phyloP scores from a whole-genome alignment of 2,888 invertebrate genomes.

The Beris chalybata region DNA sequence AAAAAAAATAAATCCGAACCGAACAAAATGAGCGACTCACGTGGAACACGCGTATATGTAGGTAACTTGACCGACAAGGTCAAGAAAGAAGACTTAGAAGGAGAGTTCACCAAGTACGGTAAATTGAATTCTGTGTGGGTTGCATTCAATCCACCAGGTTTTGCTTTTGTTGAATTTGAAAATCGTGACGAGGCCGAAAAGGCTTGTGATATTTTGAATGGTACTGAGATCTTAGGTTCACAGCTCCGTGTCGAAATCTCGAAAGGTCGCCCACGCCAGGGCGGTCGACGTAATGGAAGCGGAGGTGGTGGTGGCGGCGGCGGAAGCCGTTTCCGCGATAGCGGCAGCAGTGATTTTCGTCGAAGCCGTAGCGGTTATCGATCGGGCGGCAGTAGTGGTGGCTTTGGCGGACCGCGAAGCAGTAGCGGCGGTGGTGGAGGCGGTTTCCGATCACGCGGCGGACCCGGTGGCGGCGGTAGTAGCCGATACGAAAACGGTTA shows the following conservation, averaged over 20 bases:
- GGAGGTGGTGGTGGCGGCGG: slow-evolving; percentile 61
- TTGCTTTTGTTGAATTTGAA: slow-evolving; percentile 91
- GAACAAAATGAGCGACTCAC: slow-evolving; percentile 50
- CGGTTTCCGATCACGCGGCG: slow-evolving; percentile 43
- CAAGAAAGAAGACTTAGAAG: slow-evolving; percentile 89
- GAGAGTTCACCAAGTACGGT: slow-evolving; percentile 89
- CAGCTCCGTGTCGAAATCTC: slow-evolving; percentile 88
- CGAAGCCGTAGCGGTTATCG: slow-evolving; percentile 60
- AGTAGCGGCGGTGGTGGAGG: slow-evolving; percentile 46
- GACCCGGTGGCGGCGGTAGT: slow-evolving; percentile 39
- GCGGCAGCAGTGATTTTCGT: slow-evolving; percentile 61
- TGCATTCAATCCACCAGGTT: slow-evolving; percentile 91
- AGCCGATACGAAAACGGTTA: slow-evolving; percentile 42
- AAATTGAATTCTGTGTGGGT: slow-evolving; percentile 90
- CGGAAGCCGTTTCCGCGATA: slow-evolving; percentile 57
- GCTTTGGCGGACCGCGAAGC: slow-evolving; percentile 57
- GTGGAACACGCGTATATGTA: slow-evolving; percentile 82
- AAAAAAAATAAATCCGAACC: background rate
- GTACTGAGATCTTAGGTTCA: slow-evolving; percentile 83
- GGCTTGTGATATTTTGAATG: slow-evolving; percentile 82
- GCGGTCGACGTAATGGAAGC: slow-evolving; percentile 64
- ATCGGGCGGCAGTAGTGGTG: slow-evolving; percentile 56
- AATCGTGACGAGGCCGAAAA: slow-evolving; percentile 86
- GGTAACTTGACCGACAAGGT: slow-evolving; percentile 86
- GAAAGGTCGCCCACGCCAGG: slow-evolving; percentile 74